These are phyloP conservation scores for Platygyra sinensis DNA, from an alignment of 64 coral and sea anemone species.

Conservation along the genomic window DNA sequence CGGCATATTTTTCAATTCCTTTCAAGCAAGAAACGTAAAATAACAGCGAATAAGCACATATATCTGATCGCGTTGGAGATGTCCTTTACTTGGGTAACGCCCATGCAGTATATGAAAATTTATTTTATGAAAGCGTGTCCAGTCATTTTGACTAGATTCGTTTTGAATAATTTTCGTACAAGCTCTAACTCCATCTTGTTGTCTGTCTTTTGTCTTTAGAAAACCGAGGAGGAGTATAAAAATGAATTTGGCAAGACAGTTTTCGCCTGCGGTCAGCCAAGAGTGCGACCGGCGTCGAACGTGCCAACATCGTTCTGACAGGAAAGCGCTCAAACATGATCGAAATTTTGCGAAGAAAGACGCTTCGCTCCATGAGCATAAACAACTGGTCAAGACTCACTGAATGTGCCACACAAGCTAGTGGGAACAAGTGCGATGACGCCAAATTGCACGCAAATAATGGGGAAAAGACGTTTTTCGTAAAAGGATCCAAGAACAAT, in stretches of 20 bases:
- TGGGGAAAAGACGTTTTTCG: neutral
- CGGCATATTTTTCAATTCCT: neutral
- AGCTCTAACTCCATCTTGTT: slow-evolving; percentile 15
- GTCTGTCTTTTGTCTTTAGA: slow-evolving; percentile 22
- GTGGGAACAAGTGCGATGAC: slow-evolving; percentile 11
- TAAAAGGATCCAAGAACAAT: neutral
- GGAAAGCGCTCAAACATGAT: neutral
- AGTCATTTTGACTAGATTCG: slow-evolving; percentile 1
- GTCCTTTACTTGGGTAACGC: slow-evolving; percentile 26
- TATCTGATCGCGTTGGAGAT: neutral
- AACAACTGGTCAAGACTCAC: slow-evolving; percentile 28
- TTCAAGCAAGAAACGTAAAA: neutral
- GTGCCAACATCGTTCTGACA: slow-evolving; percentile 12
- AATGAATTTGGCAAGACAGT: slow-evolving; percentile 45
- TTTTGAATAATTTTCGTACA: slow-evolving; percentile 18
- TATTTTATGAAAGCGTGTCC: neutral
- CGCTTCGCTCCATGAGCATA: neutral
- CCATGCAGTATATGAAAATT: slow-evolving; percentile 22
- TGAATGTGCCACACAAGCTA: slow-evolving; percentile 20
- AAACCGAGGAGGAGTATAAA: slow-evolving; percentile 49
- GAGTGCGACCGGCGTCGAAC: slow-evolving; percentile 1
- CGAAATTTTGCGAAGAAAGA: slow-evolving; percentile 3
- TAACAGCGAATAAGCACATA: neutral
- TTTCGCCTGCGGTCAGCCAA: slow-evolving; percentile 44
- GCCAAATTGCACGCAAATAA: slow-evolving; percentile 23